phyloP scores from a whole-genome alignment of 2,888 invertebrate genomes.

The Aspidiotus destructor region DNA sequence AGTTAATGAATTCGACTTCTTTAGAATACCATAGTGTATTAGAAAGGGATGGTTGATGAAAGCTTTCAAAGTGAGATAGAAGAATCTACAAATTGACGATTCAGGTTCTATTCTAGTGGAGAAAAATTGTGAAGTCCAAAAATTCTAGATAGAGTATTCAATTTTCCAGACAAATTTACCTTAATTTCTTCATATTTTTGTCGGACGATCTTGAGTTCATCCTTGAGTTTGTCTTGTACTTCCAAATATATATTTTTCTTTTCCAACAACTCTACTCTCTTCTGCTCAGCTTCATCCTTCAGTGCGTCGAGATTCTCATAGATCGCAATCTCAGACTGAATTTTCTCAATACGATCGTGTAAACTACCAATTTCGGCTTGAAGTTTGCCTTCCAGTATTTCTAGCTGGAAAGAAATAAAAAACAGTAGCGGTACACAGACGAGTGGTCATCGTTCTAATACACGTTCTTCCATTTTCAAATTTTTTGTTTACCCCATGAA shows the following conservation, averaged over 20 bases:
- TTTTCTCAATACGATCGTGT: conserved; percentile 45
- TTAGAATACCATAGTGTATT: too few relatives aligned
- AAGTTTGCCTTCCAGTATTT: conserved; percentile 59
- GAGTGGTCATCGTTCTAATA: neutral
- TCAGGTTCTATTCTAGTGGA: too few relatives aligned
- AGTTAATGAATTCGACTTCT: too few relatives aligned
- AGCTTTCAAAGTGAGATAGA: too few relatives aligned
- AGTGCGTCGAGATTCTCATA: conserved; percentile 54
- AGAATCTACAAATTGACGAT: too few relatives aligned
- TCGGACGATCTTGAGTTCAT: conserved; percentile 42
- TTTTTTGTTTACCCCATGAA: neutral
- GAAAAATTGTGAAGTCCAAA: neutral
- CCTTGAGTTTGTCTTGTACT: conserved; percentile 47
- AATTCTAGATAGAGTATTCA: neutral
- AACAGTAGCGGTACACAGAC: neutral
- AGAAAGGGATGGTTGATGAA: too few relatives aligned
- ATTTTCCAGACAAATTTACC: conserved; percentile 37
- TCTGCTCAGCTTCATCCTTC: conserved; percentile 50
- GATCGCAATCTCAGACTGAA: conserved; percentile 54
- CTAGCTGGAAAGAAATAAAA: conserved; percentile 44
- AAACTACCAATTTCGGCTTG: conserved; percentile 47
- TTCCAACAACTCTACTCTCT: conserved; percentile 47
- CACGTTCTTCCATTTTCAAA: neutral
- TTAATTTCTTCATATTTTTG: conserved; percentile 49
- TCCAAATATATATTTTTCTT: conserved; percentile 47